Percentiles rank a stretch among this genome's conserved stretches.
These are phyloP conservation scores for Ceratosolen solmsi DNA, from an alignment of 1,140 invertebrate genomes.

Conservation along the genomic window DNA sequence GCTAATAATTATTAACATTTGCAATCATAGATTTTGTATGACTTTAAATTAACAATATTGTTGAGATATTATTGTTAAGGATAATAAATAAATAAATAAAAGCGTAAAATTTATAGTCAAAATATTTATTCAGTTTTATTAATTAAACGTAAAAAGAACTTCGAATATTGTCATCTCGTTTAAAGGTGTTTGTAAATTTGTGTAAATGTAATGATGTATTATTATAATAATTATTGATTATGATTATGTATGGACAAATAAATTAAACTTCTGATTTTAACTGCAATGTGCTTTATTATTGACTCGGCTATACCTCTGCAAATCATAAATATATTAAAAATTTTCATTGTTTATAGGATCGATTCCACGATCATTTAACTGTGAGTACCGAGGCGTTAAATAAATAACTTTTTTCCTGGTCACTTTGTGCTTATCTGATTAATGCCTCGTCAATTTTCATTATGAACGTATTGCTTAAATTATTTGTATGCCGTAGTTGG, in stretches of 20 bases:
- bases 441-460: no score
- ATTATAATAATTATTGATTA: conserved; percentile 57
- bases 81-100: conserved; percentile 30
- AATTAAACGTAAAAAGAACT: neutral
- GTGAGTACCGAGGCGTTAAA: no score
- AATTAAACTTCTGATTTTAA: conserved; percentile 64
- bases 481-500: no score
- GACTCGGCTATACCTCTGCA: no score
- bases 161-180: conserved; percentile 60
- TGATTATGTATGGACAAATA: conserved; percentile 55
- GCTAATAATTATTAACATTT: neutral
- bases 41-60: neutral
- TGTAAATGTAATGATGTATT: conserved; percentile 69
- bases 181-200: conserved; percentile 69
- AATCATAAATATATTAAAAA: no score
- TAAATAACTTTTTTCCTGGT: no score
- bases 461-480: no score
- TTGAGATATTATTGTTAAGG: neutral
- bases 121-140: conserved; percentile 20
- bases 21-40: neutral
- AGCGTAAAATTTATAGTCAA: conserved; percentile 3
- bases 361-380: no score
- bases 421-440: no score
- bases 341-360: no score
- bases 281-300: no score